Evolutionary conservation across 2,113 vertebrate genomes (phyloP).

Genomic region (Oncorhynchus nerka): DNA sequence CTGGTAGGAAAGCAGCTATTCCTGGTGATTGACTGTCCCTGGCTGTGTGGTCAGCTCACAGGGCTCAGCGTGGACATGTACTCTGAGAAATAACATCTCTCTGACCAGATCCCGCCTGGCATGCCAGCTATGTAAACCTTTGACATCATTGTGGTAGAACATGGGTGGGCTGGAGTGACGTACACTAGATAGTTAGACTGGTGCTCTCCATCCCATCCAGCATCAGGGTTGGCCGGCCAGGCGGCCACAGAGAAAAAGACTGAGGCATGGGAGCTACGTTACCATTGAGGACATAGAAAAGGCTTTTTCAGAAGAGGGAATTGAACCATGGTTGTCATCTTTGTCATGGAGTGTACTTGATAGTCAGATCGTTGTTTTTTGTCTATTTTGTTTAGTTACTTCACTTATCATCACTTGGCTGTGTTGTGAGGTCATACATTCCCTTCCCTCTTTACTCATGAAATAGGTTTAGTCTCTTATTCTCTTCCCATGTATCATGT

Average conservation of each 20-base stretch:
- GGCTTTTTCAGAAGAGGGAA: background rate
- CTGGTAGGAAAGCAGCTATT: background rate
- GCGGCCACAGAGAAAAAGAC: background rate
- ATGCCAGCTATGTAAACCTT: background rate
- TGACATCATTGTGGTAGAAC: slow-evolving; percentile 1
- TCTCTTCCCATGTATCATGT: background rate
- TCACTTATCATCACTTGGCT: background rate
- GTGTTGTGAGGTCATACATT: background rate
- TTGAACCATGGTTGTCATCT: background rate
- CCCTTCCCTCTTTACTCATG: background rate
- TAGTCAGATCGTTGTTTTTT: background rate
- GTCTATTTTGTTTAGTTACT: background rate
- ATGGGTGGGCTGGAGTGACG: background rate
- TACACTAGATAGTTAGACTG: background rate
- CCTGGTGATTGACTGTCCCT: background rate
- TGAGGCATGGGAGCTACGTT: background rate
- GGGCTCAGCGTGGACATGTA: background rate
- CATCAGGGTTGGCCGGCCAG: background rate
- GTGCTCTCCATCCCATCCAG: background rate
- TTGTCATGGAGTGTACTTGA: background rate
- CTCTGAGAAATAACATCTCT: background rate
- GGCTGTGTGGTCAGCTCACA: background rate
- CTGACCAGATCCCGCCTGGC: background rate
- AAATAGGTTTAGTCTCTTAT: slow-evolving; percentile 39
- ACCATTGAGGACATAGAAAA: background rate